Conservation (phyloP, 2,113 vertebrate species). For the Notarius lentiginosus region DNA sequence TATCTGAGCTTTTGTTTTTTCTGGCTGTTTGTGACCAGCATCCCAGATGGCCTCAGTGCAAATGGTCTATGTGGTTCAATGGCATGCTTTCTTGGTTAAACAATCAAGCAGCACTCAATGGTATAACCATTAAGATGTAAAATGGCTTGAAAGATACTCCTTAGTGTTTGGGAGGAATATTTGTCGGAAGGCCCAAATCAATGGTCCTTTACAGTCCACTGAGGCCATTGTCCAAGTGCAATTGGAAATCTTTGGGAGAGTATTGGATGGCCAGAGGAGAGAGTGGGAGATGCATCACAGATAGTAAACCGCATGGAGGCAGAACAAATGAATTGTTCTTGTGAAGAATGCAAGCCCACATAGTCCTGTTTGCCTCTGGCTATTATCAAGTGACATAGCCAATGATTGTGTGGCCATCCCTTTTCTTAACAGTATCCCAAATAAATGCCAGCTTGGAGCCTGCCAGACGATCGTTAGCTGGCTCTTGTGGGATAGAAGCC, state of each 20-base stretch:
- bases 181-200: conserved; percentile 60
- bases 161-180: conserved; percentile 51
- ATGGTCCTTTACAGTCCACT: conserved; percentile 60
- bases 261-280: conserved; percentile 54
- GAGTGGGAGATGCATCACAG: conserved; percentile 44
- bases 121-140: conserved; percentile 64
- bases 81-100: conserved; percentile 61
- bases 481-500: conserved; percentile 47
- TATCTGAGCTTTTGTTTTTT: conserved; percentile 52
- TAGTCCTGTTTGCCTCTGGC: conserved; percentile 50
- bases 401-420: conserved; percentile 49
- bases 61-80: conserved; percentile 59
- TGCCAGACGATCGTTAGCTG: conserved; percentile 52
- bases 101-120: conserved; percentile 67
- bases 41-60: conserved; percentile 59
- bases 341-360: conserved; percentile 51
- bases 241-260: conserved; percentile 64
- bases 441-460: conserved; percentile 49
- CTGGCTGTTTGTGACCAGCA: conserved; percentile 49
- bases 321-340: conserved; percentile 55
- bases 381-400: conserved; percentile 54
- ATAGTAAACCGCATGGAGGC: conserved; percentile 45
- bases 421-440: conserved; percentile 57
- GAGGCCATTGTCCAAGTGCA: conserved; percentile 56
- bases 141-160: conserved; percentile 61